Base-by-base conservation (phyloP, 2,113 vertebrate species). In the Glareola pratincola region DNA sequence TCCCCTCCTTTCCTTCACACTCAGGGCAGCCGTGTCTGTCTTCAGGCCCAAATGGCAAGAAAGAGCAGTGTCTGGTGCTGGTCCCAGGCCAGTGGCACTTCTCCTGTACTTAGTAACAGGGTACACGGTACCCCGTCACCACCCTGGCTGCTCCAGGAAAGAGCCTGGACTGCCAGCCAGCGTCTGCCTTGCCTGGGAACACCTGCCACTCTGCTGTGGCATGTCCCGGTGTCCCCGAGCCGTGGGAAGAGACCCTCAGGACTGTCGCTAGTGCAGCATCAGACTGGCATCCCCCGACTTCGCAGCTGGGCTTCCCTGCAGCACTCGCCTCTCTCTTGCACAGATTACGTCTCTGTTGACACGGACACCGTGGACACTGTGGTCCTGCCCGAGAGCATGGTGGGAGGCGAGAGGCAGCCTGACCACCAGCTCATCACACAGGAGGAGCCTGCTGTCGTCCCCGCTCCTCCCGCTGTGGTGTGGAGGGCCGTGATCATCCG, bases 401-500 rank as follows among this genome's bases (percentile, higher is more conserved):
- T 54, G 20, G 85, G 48, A 27, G 91, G 36, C 0, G 85, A 96
- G 75, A 82, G 56, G 64, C 83, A 63, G 6, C 86, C 69, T 3
- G 53, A 81, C 3, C 78, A 69, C 1, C 85, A 96, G 91, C 63
- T 93, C 50, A 21, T 77, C 24, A 1, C 6, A 0, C 78, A 66
- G 20, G 95, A 94, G 27, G 86, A 88, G 12, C 17, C 32, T 9
- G n/a, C 24, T 4, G 81, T 9, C 1, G 1, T 9, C 21, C 4
- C 45, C 5, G 10, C 13, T 4, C 14, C 68, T 6, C 37, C 62
- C 0, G 8, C 20, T 2, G 21, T 85, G 56, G 48, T 37, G 0
- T 29, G 90, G 85, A 97, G 59, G 15, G 84, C 96, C 5, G 14
- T 98, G 85, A 12, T 98, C 20, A 3, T 95, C 39, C 85, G 20